Conservation (phyloP, 2,797 vertebrate species). For the Oreortyx pictus region DNA sequence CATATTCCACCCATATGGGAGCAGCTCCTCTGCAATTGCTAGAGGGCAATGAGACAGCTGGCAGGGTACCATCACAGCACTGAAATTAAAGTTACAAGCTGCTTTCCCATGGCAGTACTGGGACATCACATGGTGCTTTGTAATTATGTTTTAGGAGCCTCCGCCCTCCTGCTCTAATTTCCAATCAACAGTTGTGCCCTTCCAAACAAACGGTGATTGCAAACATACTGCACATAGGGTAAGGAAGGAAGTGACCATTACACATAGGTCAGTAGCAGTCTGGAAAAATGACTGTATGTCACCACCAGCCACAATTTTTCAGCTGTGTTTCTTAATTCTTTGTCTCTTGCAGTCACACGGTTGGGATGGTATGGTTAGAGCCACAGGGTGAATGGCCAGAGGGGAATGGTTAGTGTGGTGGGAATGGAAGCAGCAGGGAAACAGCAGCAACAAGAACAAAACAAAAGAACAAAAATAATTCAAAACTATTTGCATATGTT, state of each 20-base stretch:
- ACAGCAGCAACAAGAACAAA: background rate
- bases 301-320: background rate
- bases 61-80: slow-evolving; percentile 36
- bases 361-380: background rate
- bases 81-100: slow-evolving; percentile 43
- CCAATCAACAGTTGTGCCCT: slow-evolving; percentile 61
- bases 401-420: background rate
- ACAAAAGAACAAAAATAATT: background rate
- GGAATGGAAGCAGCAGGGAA: background rate
- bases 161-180: slow-evolving; percentile 63
- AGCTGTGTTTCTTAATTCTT: background rate
- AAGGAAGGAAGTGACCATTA: slow-evolving; percentile 4
- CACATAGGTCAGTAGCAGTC: background rate
- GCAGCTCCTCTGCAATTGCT: slow-evolving; percentile 30
- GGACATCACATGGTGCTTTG: slow-evolving; percentile 18
- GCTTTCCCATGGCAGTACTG: slow-evolving; percentile 70
- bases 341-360: background rate
- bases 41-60: slow-evolving; percentile 36
- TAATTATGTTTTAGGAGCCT: slow-evolving; percentile 65
- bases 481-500: background rate
- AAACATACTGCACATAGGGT: background rate
- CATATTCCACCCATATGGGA: background rate
- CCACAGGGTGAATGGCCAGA: background rate
- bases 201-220: slow-evolving; percentile 47
- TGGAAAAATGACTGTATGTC: background rate